Percentiles rank a stretch among this genome's conserved stretches.
Conservation (phyloP, 2,888 invertebrate genomes). For the Lasiommata megera region DNA sequence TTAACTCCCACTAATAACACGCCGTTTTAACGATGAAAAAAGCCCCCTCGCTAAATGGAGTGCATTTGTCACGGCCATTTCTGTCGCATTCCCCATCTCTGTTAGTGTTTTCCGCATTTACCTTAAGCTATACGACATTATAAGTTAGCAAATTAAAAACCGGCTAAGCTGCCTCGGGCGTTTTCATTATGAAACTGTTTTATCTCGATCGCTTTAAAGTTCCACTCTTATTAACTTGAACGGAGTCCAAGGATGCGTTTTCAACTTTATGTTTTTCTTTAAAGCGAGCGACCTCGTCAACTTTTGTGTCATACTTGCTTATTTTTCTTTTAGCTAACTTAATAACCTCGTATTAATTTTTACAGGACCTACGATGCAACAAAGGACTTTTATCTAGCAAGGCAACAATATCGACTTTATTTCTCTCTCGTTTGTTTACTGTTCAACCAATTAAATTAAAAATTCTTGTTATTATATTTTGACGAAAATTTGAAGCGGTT, state of each 20-base stretch:
- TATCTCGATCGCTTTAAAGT: slow-evolving; percentile 5
- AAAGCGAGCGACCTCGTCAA: background rate
- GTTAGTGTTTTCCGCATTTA: slow-evolving; percentile 8
- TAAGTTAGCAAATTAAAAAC: slow-evolving; percentile 11
- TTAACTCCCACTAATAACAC: background rate
- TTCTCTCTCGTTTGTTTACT: too few species aligned
- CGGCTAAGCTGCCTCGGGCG: slow-evolving; percentile 1
- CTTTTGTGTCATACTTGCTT: background rate
- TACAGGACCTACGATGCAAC: too few species aligned
- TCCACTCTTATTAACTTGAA: slow-evolving; percentile 1
- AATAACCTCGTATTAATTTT: background rate
- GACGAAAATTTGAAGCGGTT: too few species aligned
- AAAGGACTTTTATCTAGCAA: too few species aligned
- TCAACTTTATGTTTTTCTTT: slow-evolving; percentile 3
- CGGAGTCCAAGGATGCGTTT: background rate
- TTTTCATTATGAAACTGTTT: slow-evolving; percentile 10
- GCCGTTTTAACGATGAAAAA: slow-evolving; percentile 8
- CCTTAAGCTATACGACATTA: slow-evolving; percentile 7
- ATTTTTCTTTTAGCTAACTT: background rate
- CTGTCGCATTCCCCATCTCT: slow-evolving; percentile 6
- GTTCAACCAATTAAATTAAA: too few species aligned
- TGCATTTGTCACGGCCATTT: slow-evolving; percentile 9
- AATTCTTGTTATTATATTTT: too few species aligned
- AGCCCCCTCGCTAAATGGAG: slow-evolving; percentile 1
- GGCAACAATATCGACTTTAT: too few species aligned